A percentile compares a stretch with the other conserved stretches of the same genome.
phyloP scores from a whole-genome alignment of 2,888 invertebrate species.

The Nomada hirtipes region DNA sequence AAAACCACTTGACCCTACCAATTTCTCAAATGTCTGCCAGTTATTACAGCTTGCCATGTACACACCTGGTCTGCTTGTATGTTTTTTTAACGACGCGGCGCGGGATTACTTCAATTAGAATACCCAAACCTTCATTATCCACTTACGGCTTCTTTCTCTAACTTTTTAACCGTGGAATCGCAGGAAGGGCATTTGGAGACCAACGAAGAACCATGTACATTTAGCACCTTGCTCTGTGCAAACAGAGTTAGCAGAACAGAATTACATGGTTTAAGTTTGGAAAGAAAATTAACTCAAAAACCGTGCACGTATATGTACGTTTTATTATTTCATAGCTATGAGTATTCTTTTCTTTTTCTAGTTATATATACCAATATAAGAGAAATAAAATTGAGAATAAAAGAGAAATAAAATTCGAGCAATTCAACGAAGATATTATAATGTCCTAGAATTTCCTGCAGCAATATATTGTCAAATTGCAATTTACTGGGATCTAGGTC shows the following conservation, averaged over 20 bases:
- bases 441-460: too few relatives aligned
- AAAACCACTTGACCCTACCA: not conserved
- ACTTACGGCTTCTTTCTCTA: not conserved
- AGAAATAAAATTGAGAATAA: too few relatives aligned
- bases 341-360: too few relatives aligned
- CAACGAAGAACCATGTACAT: not conserved
- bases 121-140: not conserved
- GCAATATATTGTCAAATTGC: too few relatives aligned
- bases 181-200: not conserved
- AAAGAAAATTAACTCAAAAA: not conserved
- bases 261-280: not conserved
- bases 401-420: too few relatives aligned
- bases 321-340: not conserved
- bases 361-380: too few relatives aligned
- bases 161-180: not conserved
- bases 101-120: not conserved
- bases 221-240: not conserved
- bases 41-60: not conserved
- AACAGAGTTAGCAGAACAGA: not conserved
- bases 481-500: too few relatives aligned
- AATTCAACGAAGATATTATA: too few relatives aligned
- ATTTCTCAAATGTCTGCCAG: not conserved
- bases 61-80: not conserved
- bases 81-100: not conserved
- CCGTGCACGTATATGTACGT: not conserved